Base-by-base conservation (phyloP, 2,888 invertebrate genomes). In the Frankliniella intonsa region DNA sequence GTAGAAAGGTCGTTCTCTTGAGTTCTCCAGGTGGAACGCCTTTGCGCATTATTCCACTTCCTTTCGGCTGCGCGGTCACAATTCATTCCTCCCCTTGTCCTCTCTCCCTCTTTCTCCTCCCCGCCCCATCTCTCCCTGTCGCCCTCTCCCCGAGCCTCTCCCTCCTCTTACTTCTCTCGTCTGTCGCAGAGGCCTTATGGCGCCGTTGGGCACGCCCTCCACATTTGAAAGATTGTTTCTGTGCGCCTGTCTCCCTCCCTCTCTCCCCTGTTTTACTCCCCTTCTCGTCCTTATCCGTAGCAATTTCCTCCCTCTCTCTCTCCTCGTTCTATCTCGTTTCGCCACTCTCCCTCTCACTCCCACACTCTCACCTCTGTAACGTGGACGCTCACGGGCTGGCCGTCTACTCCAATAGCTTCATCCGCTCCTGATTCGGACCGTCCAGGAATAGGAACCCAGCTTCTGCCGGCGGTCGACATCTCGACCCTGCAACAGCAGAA, bases 21-120 rank as follows among this genome's bases (percentile, higher is more conserved):
- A 25, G 22, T 76, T 22, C 69, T 76, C 69, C 69, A 76, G 69
- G 69, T 76, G 69, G 69, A 76, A 76, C 69, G n/a, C 62, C 62
- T 62, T 62, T 62, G 62, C 62, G 69, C 69, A 22, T 76, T 76
- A 76, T 76, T 76, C 69, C 69, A 76, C 69, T 55, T 19, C 55
- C 55, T 55, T 55, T 55, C 55, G 17, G 55, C 55, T 76, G 69
- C 25, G 25, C 25, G 69, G 10, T 25, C 69, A 76, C 69, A 76
- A 76, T 76, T 76, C 69, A 76, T 76, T 76, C 69, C 69, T 76
- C 69, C 25, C 69, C 69, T 25, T 25, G 22, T 76, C 69, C 19
- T 62, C 62, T 62, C 62, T 62, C 19, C 17, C 62, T 62, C 17
- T 17, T 17, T 3, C 17, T 62, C 62, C 14, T 17, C 55, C 55